phyloP scores from a whole-genome alignment of 2,113 vertebrate species.

The Origma solitaria region DNA sequence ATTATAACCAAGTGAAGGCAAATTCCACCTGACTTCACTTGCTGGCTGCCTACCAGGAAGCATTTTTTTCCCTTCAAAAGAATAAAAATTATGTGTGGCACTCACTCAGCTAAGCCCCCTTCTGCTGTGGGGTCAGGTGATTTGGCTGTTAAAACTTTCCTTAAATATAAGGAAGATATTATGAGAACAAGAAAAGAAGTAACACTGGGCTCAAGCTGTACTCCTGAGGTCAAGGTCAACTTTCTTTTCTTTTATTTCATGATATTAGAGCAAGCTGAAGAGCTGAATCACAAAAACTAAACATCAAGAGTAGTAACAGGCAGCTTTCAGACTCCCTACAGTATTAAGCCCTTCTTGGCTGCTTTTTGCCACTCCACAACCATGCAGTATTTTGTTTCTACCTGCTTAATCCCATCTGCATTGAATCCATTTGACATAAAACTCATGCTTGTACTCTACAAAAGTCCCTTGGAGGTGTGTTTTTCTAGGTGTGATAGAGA shows the following conservation, averaged over 20 bases:
- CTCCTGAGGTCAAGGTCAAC: constrained; percentile 15
- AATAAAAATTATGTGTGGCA: background rate
- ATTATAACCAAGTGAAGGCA: constrained; percentile 24
- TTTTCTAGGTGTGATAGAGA: background rate
- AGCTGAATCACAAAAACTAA: background rate
- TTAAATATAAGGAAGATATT: background rate
- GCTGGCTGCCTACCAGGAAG: background rate
- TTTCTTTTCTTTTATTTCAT: background rate
- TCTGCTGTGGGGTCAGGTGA: background rate
- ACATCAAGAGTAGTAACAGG: background rate
- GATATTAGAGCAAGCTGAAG: background rate
- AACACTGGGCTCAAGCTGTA: background rate
- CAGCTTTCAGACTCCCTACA: background rate
- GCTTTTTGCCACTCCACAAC: background rate
- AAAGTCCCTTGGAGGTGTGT: background rate
- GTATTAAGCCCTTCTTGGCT: background rate
- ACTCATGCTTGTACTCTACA: background rate
- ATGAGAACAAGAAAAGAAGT: background rate
- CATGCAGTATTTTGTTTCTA: background rate
- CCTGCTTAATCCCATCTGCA: background rate
- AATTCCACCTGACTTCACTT: constrained; percentile 1
- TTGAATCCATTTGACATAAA: background rate
- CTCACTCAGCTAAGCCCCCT: background rate
- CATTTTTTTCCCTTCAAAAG: background rate
- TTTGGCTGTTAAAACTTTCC: background rate